A percentile compares a stretch with the other conserved stretches of the same genome.
phyloP scores from a whole-genome alignment of 2,797 vertebrate species.

The Diplodus sargus region DNA sequence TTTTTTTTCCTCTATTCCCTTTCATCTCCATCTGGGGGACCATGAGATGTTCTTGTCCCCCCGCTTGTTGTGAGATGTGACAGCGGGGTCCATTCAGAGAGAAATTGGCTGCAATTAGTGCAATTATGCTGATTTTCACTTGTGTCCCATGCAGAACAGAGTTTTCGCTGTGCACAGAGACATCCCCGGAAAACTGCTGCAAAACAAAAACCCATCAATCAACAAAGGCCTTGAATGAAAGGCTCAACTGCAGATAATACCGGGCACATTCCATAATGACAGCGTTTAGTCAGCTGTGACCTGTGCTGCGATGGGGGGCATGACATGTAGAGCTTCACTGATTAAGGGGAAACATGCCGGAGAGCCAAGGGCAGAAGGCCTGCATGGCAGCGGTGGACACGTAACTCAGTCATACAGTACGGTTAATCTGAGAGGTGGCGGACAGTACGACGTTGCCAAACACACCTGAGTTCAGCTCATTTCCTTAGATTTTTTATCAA shows the following conservation, averaged over 20 bases:
- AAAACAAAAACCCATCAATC: slow-evolving; percentile 85
- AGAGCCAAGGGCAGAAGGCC: slow-evolving; percentile 37
- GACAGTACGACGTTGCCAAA: slow-evolving; percentile 5
- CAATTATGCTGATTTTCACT: slow-evolving; percentile 92
- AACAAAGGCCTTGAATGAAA: slow-evolving; percentile 75
- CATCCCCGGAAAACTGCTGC: slow-evolving; percentile 73
- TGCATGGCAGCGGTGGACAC: slow-evolving; percentile 4
- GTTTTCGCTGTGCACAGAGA: slow-evolving; percentile 78
- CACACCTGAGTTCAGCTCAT: slow-evolving; percentile 27
- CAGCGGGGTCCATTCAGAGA: slow-evolving; percentile 86
- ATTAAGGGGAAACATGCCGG: slow-evolving; percentile 49
- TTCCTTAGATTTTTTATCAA: background rate
- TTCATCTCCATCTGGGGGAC: slow-evolving; percentile 85
- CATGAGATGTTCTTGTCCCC: slow-evolving; percentile 82
- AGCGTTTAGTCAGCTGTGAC: slow-evolving; percentile 77
- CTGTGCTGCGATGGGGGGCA: slow-evolving; percentile 55
- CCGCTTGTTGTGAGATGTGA: slow-evolving; percentile 85
- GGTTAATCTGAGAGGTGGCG: background rate
- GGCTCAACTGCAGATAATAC: slow-evolving; percentile 74
- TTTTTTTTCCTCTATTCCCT: slow-evolving; percentile 63
- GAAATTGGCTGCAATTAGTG: slow-evolving; percentile 90
- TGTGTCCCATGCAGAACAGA: slow-evolving; percentile 87
- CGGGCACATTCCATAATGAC: slow-evolving; percentile 75
- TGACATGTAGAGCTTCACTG: slow-evolving; percentile 56
- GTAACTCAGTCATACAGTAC: background rate